These are phyloP conservation scores for Phengaris arion DNA, from an alignment of 2,888 invertebrate species.

Conservation along the genomic window DNA sequence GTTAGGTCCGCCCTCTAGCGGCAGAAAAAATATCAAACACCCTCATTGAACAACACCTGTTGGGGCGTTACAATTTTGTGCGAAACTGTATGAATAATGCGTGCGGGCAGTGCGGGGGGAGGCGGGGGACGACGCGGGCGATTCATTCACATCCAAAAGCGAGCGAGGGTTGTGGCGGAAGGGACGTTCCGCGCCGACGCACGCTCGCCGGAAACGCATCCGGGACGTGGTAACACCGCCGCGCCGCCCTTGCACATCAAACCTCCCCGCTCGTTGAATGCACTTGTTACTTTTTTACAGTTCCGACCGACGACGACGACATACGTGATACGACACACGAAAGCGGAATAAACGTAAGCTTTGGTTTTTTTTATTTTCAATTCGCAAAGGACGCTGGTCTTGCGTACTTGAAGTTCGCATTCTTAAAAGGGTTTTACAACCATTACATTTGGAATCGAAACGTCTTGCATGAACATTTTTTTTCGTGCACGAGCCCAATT, in stretches of 20 bases:
- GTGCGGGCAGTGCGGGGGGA: conserved; percentile 5
- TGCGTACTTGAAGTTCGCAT: too few species aligned
- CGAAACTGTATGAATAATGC: conserved; percentile 7
- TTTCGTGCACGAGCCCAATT: too few species aligned
- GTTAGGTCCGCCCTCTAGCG: too few species aligned
- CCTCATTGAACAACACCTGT: background rate
- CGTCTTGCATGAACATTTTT: too few species aligned
- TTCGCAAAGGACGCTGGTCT: background rate
- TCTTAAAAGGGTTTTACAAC: too few species aligned
- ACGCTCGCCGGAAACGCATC: conserved; percentile 72
- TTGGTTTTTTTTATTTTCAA: background rate
- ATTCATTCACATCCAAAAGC: conserved; percentile 58
- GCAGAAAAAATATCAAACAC: too few species aligned
- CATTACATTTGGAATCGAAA: too few species aligned
- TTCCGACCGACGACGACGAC: conserved; percentile 27
- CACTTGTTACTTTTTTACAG: conserved; percentile 25
- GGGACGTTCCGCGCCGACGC: conserved; percentile 72
- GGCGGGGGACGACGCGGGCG: conserved; percentile 38
- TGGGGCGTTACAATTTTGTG: background rate
- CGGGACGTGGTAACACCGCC: conserved; percentile 69
- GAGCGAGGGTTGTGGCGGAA: conserved; percentile 69
- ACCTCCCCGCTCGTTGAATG: conserved; percentile 47
- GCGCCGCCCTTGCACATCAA: conserved; percentile 52
- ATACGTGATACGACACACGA: conserved; percentile 32
- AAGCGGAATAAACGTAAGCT: background rate